Evolutionary conservation across 2,113 vertebrate species (phyloP).

Genomic region (Corvus moneduloides): DNA sequence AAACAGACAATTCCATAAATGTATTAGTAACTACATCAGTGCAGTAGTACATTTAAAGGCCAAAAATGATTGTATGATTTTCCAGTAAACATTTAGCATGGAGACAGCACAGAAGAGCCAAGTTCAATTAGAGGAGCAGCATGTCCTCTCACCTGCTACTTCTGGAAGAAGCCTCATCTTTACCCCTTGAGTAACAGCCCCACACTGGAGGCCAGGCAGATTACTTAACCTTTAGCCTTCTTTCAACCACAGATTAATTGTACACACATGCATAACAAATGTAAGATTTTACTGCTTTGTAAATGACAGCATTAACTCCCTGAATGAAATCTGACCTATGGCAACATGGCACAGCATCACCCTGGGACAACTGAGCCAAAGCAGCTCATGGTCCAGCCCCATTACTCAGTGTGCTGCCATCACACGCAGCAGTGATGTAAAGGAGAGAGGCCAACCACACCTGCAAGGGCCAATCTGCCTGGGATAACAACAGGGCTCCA

Average conservation of each 20-base stretch:
- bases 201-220: neutral
- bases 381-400: neutral
- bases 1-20: neutral
- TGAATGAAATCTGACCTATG: neutral
- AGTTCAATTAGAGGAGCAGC: neutral
- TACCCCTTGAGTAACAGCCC: neutral
- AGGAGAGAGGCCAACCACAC: neutral
- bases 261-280: neutral
- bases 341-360: neutral
- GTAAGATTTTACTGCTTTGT: neutral
- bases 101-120: neutral
- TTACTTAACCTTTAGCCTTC: neutral
- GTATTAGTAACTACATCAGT: neutral
- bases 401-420: neutral
- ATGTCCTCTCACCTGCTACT: neutral
- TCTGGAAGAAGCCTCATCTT: neutral
- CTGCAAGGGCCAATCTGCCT: neutral
- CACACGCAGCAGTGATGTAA: accelerated
- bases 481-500: neutral
- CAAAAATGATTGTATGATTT: neutral
- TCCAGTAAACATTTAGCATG: neutral
- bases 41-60: neutral
- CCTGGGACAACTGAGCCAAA: neutral
- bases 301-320: neutral
- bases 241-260: neutral